Percentiles rank a stretch among this genome's conserved stretches.
Conservation (phyloP, 2,888 invertebrate species). For the Agonopterix subpropinquella region DNA sequence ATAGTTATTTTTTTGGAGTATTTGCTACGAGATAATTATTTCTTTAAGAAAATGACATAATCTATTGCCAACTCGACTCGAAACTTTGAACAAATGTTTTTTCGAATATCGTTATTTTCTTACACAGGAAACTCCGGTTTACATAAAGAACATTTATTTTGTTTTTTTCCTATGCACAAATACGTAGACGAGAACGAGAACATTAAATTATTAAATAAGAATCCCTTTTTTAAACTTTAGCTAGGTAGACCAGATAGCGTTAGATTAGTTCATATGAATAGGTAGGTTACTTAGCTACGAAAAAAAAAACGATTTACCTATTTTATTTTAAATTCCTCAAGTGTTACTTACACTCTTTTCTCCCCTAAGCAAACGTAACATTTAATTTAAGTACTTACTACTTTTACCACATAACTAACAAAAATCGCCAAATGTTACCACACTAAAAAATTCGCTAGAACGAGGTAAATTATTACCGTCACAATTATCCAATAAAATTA, state of each 20-base stretch:
- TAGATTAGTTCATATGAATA: not conserved
- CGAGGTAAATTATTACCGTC: conserved; percentile 43
- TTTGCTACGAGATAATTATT: too few species aligned
- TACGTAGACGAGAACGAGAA: not conserved
- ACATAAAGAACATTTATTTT: not conserved
- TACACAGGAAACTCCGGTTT: too few species aligned
- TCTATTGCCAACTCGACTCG: too few species aligned
- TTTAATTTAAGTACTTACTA: conserved; percentile 31
- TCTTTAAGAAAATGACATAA: too few species aligned
- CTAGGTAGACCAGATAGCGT: not conserved
- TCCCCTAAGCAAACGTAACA: conserved; percentile 63
- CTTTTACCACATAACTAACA: conserved; percentile 58
- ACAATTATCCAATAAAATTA: conserved; percentile 41
- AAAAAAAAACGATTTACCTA: too few species aligned
- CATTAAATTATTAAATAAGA: not conserved
- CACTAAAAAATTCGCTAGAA: conserved; percentile 68
- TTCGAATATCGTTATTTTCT: too few species aligned
- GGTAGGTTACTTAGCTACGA: not conserved
- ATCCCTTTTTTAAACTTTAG: not conserved
- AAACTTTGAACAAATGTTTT: too few species aligned
- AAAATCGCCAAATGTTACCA: conserved; percentile 53
- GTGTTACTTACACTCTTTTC: conserved; percentile 10
- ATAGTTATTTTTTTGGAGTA: too few species aligned
- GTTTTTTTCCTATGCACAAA: not conserved
- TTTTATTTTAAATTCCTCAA: conserved; percentile 1